These are phyloP conservation scores for Dallia pectoralis DNA, from an alignment of 2,797 vertebrate genomes.

Conservation along the genomic window DNA sequence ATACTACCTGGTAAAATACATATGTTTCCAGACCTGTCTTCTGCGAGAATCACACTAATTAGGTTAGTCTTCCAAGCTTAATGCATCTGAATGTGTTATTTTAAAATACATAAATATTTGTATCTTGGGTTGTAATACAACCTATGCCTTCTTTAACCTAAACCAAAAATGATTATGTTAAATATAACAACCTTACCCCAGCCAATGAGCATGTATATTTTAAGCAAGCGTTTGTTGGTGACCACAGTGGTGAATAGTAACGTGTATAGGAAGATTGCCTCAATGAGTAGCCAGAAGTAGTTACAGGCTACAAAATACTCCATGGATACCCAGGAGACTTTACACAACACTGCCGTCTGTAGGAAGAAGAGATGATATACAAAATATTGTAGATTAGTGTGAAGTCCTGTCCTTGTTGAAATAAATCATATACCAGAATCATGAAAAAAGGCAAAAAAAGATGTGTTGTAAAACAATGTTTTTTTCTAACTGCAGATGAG, in stretches of 20 bases:
- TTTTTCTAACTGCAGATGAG: background rate
- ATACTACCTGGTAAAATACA: no score
- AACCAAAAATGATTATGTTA: background rate
- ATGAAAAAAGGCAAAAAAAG: background rate
- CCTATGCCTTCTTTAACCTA: background rate
- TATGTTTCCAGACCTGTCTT: no score
- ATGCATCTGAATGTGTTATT: background rate
- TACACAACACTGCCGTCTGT: conserved; percentile 81
- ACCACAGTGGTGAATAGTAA: conserved; percentile 85
- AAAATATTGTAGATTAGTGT: background rate
- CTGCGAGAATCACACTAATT: no score
- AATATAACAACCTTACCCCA: conserved; percentile 80
- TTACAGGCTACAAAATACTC: conserved; percentile 92
- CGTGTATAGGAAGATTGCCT: conserved; percentile 89
- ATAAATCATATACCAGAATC: background rate
- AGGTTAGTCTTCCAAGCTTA: no score
- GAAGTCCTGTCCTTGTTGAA: background rate
- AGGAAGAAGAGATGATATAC: background rate
- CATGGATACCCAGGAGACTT: conserved; percentile 82
- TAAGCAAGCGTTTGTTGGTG: conserved; percentile 82
- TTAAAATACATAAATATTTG: background rate
- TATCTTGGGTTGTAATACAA: background rate
- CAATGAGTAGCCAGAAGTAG: conserved; percentile 91
- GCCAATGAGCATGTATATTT: conserved; percentile 87
- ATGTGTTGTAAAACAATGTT: background rate